These are phyloP conservation scores for Oxyruncus cristatus DNA, from an alignment of 2,113 vertebrate species.

Conservation along the genomic window DNA sequence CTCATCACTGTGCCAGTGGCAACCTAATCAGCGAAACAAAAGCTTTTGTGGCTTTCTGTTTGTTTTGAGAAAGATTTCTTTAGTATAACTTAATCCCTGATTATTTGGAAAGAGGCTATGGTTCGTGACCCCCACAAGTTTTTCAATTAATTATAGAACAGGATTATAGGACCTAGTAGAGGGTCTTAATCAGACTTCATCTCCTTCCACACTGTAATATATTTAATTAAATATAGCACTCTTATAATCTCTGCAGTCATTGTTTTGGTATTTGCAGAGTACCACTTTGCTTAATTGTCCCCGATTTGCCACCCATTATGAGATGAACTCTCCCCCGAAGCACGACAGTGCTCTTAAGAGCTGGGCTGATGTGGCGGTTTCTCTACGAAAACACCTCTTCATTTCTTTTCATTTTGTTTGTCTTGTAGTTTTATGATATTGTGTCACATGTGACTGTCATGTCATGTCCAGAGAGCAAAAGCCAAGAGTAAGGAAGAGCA, in stretches of 20 bases:
- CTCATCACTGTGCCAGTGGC: neutral
- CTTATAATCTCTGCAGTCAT: neutral
- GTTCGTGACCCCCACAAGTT: neutral
- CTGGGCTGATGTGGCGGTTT: accelerated
- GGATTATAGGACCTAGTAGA: neutral
- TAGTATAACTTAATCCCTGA: neutral
- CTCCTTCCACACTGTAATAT: neutral
- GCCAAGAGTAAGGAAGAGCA: neutral
- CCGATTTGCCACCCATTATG: neutral
- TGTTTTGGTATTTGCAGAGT: neutral
- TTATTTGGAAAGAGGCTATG: neutral
- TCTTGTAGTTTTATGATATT: neutral
- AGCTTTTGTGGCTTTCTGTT: conserved; percentile 12
- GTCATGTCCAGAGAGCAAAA: neutral
- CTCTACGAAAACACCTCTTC: neutral
- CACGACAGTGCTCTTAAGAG: neutral
- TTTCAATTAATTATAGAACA: conserved; percentile 11
- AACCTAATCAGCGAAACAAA: neutral
- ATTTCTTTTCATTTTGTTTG: neutral
- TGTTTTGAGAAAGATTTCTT: conserved; percentile 42
- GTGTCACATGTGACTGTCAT: neutral
- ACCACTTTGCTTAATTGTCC: neutral
- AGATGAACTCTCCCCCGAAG: neutral
- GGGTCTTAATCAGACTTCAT: neutral
- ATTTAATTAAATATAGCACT: neutral